A percentile compares a stretch with the other conserved stretches of the same genome.
phyloP scores from a whole-genome alignment of 2,797 vertebrate species.

The Crocidura indochinensis region DNA sequence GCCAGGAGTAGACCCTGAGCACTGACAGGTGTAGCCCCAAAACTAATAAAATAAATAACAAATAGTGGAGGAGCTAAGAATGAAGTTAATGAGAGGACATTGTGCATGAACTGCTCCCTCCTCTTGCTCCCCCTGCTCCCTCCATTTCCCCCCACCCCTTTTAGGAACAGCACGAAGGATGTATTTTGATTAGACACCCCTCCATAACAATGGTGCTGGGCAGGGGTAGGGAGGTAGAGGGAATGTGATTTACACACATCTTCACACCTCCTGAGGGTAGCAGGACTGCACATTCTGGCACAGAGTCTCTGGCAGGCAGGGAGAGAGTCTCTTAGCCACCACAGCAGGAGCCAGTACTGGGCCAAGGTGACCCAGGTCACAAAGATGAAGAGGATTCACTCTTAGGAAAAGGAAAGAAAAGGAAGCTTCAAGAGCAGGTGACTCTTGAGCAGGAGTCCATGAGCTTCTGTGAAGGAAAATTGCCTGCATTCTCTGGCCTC shows the following conservation, averaged over 20 bases:
- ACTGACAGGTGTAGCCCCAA: too few species aligned
- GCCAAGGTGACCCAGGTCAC: not conserved
- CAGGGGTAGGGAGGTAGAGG: slow-evolving; percentile 54
- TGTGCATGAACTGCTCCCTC: too few species aligned
- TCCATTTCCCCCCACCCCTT: slow-evolving; percentile 45
- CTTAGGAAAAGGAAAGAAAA: slow-evolving; percentile 11
- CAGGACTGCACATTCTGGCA: not conserved
- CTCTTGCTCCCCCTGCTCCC: not conserved
- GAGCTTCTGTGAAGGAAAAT: slow-evolving; percentile 10
- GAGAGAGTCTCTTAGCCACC: not conserved
- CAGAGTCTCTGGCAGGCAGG: slow-evolving; percentile 7
- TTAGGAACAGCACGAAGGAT: slow-evolving; percentile 52
- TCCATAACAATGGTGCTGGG: slow-evolving; percentile 79
- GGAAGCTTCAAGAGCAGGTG: not conserved
- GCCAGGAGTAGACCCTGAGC: too few species aligned
- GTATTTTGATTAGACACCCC: slow-evolving; percentile 78
- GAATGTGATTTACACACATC: slow-evolving; percentile 83
- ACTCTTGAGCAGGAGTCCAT: not conserved
- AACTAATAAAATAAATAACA: too few species aligned
- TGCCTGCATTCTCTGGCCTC: not conserved
- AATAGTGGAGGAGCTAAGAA: too few species aligned
- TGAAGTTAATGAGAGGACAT: too few species aligned
- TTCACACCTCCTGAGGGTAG: slow-evolving; percentile 82
- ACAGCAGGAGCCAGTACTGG: not conserved
- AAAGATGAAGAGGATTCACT: not conserved